phyloP scores from a whole-genome alignment of 2,888 invertebrate genomes.

The Apodemia hepburni region DNA sequence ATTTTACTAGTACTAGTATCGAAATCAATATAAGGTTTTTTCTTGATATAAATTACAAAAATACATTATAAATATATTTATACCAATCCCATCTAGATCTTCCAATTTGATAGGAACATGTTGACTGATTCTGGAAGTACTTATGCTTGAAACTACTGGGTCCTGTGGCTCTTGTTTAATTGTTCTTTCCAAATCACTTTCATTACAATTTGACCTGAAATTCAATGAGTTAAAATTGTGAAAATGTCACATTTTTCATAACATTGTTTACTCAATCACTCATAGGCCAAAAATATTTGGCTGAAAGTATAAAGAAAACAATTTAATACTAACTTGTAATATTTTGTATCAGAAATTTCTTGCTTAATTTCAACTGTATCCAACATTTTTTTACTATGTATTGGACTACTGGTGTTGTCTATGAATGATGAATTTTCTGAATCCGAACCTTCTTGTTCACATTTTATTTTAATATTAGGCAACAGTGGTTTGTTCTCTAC shows the following conservation, averaged over 20 bases:
- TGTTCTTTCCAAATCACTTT: conserved; percentile 49
- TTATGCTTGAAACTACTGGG: conserved; percentile 40
- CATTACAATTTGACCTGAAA: conserved; percentile 43
- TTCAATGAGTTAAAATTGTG: not conserved
- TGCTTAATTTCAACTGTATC: conserved; percentile 60
- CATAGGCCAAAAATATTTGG: not conserved
- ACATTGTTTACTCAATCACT: not conserved
- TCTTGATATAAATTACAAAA: too few species aligned
- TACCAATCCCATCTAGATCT: conserved; percentile 74
- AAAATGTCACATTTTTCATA: too few species aligned
- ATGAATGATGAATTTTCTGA: conserved; percentile 74
- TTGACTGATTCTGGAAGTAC: conserved; percentile 46
- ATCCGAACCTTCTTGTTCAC: conserved; percentile 64
- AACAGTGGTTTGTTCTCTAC: conserved; percentile 56
- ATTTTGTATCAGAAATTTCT: conserved; percentile 54
- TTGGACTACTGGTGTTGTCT: conserved; percentile 62
- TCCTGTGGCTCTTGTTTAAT: conserved; percentile 66
- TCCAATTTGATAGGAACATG: conserved; percentile 71
- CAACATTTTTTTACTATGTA: conserved; percentile 54
- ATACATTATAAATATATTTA: not conserved
- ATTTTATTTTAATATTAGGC: conserved; percentile 67
- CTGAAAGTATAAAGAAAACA: not conserved
- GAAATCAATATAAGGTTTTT: too few species aligned
- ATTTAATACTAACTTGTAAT: conserved; percentile 49
- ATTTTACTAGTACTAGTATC: too few species aligned